Percentiles rank a stretch among this genome's conserved stretches.
Conservation (phyloP, 2,888 invertebrate genomes). For the Hipparchia semele region DNA sequence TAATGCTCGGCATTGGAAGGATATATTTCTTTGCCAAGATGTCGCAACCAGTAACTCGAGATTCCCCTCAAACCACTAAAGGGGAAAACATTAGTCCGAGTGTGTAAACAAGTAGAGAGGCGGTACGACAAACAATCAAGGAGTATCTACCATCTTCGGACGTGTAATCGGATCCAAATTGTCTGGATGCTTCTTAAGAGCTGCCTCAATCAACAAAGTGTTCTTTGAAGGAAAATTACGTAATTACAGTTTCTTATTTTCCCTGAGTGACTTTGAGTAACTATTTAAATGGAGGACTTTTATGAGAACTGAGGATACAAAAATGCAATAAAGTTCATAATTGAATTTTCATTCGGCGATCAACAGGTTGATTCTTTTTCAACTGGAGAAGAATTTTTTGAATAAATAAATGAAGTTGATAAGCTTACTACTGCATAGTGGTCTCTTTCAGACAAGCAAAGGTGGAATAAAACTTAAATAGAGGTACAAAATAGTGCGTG, state of each 20-base stretch:
- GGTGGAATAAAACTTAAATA: too few relatives aligned
- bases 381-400: too few relatives aligned
- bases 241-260: slow-evolving; percentile 30
- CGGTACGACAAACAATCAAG: slow-evolving; percentile 67
- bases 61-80: slow-evolving; percentile 55
- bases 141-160: slow-evolving; percentile 55
- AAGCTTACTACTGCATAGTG: too few relatives aligned
- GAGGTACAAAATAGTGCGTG: too few relatives aligned
- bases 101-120: slow-evolving; percentile 64
- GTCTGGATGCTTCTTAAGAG: slow-evolving; percentile 57
- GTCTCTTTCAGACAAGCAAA: too few relatives aligned
- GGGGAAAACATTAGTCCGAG: slow-evolving; percentile 60
- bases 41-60: slow-evolving; percentile 59
- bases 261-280: neutral
- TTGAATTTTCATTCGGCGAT: too few relatives aligned
- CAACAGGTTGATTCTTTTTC: too few relatives aligned
- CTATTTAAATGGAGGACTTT: neutral
- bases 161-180: slow-evolving; percentile 74
- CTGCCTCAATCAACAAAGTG: slow-evolving; percentile 57
- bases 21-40: slow-evolving; percentile 43
- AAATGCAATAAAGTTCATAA: neutral
- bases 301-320: neutral
- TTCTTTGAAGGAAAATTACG: slow-evolving; percentile 59
- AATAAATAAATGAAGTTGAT: too few relatives aligned
- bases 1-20: slow-evolving; percentile 35